These are phyloP conservation scores for Eulithis prunata DNA, from an alignment of 2,888 invertebrate genomes.

Conservation along the genomic window DNA sequence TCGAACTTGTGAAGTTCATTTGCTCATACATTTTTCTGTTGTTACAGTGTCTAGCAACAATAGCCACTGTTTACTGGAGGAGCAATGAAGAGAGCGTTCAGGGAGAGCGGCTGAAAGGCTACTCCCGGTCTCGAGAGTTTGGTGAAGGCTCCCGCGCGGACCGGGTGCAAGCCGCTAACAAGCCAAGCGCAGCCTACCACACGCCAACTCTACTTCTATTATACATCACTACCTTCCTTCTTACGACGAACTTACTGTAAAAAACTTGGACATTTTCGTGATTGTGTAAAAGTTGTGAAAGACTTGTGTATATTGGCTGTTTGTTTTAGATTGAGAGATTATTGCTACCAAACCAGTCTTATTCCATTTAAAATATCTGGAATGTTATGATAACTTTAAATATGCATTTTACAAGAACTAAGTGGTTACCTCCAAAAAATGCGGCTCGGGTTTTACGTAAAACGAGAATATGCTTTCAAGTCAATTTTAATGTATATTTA, in stretches of 20 bases:
- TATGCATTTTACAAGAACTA: conserved; percentile 8
- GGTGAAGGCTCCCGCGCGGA: conserved; percentile 89
- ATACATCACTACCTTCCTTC: conserved; percentile 45
- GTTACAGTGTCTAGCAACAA: conserved; percentile 91
- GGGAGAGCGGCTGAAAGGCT: conserved; percentile 89
- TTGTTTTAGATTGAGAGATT: conserved; percentile 5
- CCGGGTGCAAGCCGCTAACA: conserved; percentile 87
- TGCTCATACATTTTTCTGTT: conserved; percentile 25
- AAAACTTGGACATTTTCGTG: conserved; percentile 38
- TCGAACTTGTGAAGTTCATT: too few relatives aligned
- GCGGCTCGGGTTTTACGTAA: neutral
- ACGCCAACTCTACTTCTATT: conserved; percentile 47
- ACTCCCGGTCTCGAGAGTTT: conserved; percentile 91
- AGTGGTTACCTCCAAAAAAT: conserved; percentile 7
- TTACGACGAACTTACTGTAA: conserved; percentile 42
- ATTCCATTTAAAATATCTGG: conserved; percentile 12
- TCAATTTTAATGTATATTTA: conserved; percentile 1
- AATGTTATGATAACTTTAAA: conserved; percentile 7
- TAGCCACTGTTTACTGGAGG: conserved; percentile 93
- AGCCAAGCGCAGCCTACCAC: conserved; percentile 54
- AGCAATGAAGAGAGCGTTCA: conserved; percentile 95
- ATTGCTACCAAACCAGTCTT: neutral
- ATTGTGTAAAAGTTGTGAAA: conserved; percentile 34
- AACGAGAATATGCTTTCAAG: conserved; percentile 13
- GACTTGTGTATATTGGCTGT: conserved; percentile 14